Base-by-base conservation (phyloP, 2,888 invertebrate genomes). In the Idaea dimidiata region DNA sequence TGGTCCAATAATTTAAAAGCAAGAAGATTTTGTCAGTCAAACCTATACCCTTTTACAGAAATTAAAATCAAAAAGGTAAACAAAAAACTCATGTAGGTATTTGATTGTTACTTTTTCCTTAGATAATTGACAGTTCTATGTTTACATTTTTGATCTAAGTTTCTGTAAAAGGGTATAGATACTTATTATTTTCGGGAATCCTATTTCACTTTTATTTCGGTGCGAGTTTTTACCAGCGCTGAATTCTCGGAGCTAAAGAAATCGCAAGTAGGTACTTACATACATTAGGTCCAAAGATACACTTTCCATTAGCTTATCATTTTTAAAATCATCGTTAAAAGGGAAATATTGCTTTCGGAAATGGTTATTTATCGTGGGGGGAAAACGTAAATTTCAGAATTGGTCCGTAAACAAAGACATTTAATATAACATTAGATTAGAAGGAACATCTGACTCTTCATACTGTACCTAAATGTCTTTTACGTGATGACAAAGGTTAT, bases 301-400 rank as follows among this genome's bases (percentile, higher is more conserved):
- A 56, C 54, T 69, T 63, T 67, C 67, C 71, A 71, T 72, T 71
- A 71, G 67, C 69, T 71, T 71, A 72, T 71, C 69, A 68, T 72
- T 65, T 66, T 65, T 66, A 66, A 69, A 72, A 72, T 71, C 70
- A 68, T 64, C 69, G 71, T 71, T 70, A 69, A 68, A 68, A 67
- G 67, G 65, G 64, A 67, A 72, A 70, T 67, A 71, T 67, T 66
- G 68, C 72, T 57, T 66, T 61, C 65, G 72, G 72, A 72, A 72
- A 72, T 61, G 67, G 68, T 70, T 68, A 72, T 72, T 72, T 72
- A 72, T 67, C 66, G 68, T 66, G 58, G 64, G 67, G 67, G 61
- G 68, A 68, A 67, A 57, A 67, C 68, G 66, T 66, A 67, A 71
- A 71, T 69, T 69, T 64, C 59, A 33, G 62, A 61, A 66, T 64